Conservation (phyloP, 1,140 invertebrate genomes). For the Sycophila sp. region DNA sequence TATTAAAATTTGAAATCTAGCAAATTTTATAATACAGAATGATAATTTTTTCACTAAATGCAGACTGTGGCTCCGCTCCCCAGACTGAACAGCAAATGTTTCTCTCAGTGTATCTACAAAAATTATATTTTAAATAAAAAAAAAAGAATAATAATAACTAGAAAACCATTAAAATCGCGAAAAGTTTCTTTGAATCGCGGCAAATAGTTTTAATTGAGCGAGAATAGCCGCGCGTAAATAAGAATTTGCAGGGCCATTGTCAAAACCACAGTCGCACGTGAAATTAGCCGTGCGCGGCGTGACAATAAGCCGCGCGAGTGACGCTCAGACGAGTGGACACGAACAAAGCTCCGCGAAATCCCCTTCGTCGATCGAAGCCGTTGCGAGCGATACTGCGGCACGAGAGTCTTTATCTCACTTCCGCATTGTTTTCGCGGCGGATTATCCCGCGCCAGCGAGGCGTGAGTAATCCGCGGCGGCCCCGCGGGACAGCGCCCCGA, state of each 20-base stretch:
- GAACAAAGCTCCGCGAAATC: constrained; percentile 5
- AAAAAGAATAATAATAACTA: no score
- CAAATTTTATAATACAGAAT: no score
- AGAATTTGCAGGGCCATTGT: constrained; percentile 17
- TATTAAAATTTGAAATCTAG: no score
- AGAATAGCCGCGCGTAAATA: constrained; percentile 35
- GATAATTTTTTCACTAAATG: no score
- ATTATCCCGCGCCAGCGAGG: constrained; percentile 48
- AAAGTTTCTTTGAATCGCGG: background rate
- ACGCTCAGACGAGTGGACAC: background rate
- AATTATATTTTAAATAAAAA: no score
- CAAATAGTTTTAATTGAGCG: constrained; percentile 23
- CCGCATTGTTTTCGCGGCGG: constrained; percentile 29
- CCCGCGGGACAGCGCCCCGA: constrained; percentile 41
- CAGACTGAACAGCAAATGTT: no score
- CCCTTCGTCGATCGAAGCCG: background rate
- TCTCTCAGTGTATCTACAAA: no score
- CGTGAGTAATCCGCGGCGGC: constrained; percentile 51
- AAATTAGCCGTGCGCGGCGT: constrained; percentile 10
- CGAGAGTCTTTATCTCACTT: background rate
- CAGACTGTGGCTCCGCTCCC: no score
- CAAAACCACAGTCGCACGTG: background rate
- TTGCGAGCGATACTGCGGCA: background rate
- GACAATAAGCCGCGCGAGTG: background rate
- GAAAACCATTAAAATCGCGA: no score